Evolutionary conservation across 2,113 vertebrate genomes (phyloP).

Genomic region (Ptilonorhynchus violaceus): DNA sequence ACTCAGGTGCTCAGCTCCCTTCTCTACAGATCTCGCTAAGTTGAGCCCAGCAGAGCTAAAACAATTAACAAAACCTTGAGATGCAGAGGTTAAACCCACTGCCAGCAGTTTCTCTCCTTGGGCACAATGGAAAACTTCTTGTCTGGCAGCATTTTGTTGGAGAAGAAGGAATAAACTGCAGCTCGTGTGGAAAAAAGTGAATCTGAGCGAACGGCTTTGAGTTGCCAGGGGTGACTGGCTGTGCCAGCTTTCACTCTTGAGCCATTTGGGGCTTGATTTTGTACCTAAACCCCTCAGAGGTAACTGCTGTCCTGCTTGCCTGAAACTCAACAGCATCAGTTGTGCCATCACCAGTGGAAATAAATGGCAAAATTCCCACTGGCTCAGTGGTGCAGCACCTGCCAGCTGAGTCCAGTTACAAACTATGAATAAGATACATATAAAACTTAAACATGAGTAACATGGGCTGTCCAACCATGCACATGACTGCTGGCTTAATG

Average conservation of each 20-base stretch:
- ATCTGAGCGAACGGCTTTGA: neutral
- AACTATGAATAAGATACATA: neutral
- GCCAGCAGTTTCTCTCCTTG: neutral
- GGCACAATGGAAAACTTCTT: neutral
- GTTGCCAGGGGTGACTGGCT: neutral
- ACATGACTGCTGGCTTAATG: neutral
- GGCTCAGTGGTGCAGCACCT: neutral
- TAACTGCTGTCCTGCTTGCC: neutral
- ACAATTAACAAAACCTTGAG: neutral
- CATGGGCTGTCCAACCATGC: neutral
- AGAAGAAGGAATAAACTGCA: neutral
- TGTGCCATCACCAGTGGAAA: neutral
- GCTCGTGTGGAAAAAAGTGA: neutral
- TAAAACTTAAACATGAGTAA: neutral
- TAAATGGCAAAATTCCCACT: neutral
- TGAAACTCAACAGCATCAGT: neutral
- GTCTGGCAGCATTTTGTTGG: neutral
- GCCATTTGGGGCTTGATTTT: neutral
- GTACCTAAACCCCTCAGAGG: neutral
- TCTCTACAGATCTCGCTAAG: neutral
- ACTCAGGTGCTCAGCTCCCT: neutral
- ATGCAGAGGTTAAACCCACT: neutral
- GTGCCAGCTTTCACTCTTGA: neutral
- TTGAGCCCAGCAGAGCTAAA: neutral
- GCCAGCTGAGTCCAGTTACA: neutral